phyloP scores from a whole-genome alignment of 2,888 invertebrate genomes.

The Nemurella pictetii region DNA sequence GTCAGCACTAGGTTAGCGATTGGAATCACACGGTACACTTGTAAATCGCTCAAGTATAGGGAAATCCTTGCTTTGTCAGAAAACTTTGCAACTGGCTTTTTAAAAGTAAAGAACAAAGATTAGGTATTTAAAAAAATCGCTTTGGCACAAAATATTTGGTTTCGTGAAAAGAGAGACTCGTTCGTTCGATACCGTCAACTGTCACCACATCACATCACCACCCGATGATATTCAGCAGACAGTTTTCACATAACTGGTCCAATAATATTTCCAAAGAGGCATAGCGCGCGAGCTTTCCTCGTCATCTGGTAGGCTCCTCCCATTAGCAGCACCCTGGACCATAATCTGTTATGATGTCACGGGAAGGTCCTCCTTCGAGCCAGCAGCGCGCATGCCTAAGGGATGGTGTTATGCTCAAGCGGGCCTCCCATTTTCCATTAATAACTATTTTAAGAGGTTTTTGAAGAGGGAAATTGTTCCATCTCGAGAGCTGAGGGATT shows the following conservation, averaged over 20 bases:
- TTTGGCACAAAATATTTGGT: background rate
- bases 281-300: background rate
- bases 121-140: background rate
- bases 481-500: background rate
- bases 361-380: background rate
- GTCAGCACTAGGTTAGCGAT: too few species aligned
- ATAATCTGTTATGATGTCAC: constrained; percentile 14
- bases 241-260: constrained; percentile 8
- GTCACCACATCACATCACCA: constrained; percentile 31
- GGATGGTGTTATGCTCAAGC: background rate
- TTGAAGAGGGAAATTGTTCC: background rate
- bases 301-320: constrained; percentile 18
- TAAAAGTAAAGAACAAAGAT: background rate
- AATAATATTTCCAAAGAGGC: background rate
- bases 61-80: too few species aligned
- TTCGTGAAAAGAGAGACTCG: too few species aligned
- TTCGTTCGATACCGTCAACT: background rate
- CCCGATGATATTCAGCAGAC: background rate
- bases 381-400: background rate
- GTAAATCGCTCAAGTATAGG: too few species aligned
- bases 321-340: constrained; percentile 2
- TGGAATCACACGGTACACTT: too few species aligned
- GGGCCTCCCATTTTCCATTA: constrained; percentile 3
- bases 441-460: background rate
- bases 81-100: too few species aligned